Conservation (phyloP, 2,888 invertebrate genomes). For the Eupithecia tripunctaria region DNA sequence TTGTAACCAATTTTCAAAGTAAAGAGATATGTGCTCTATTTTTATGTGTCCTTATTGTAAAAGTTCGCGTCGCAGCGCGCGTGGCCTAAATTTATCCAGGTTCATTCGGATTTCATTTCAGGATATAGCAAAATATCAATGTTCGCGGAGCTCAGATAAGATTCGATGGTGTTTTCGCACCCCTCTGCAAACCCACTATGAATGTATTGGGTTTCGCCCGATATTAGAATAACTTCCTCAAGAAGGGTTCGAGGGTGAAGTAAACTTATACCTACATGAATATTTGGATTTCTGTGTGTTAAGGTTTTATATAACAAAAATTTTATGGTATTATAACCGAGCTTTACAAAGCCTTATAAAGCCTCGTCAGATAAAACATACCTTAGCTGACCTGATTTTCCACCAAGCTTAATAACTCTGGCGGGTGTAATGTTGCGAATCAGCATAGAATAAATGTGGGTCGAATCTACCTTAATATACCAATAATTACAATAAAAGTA, state of each 20-base stretch:
- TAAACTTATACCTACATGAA: background rate
- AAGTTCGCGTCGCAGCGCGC: background rate
- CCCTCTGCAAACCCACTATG: conserved; percentile 16
- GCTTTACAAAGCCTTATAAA: background rate
- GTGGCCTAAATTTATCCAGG: background rate
- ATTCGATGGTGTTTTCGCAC: conserved; percentile 7
- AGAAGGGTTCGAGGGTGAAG: background rate
- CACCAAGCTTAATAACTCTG: background rate
- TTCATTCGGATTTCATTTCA: conserved; percentile 6
- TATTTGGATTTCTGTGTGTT: background rate
- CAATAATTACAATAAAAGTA: too few species aligned
- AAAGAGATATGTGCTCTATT: too few species aligned
- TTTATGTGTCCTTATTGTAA: too few species aligned
- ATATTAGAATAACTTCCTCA: conserved; percentile 32
- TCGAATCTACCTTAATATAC: too few species aligned
- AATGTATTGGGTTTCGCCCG: conserved; percentile 26
- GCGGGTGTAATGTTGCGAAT: too few species aligned
- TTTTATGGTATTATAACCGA: background rate
- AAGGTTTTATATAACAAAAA: background rate
- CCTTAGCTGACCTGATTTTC: background rate
- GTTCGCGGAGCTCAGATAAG: background rate
- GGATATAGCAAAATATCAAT: conserved; percentile 2
- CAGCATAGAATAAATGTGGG: too few species aligned
- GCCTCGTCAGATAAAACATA: too few species aligned
- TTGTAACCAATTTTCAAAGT: too few species aligned